Conservation (phyloP, 2,888 invertebrate species). For the Sceliomorpha sp. region DNA sequence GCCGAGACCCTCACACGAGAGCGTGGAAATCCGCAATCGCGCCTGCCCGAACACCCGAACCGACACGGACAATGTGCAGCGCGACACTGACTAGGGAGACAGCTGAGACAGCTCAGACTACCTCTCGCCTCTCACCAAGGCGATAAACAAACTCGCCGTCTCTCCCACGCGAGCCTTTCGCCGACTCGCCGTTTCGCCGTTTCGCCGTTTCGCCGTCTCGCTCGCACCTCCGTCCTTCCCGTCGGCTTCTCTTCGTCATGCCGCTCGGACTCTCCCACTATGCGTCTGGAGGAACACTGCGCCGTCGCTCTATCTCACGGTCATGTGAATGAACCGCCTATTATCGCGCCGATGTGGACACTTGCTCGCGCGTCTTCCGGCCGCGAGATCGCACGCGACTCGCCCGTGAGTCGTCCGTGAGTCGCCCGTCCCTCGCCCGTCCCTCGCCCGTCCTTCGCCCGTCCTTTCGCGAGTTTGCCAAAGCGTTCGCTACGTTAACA, state of each 20-base stretch:
- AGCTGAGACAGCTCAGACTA: no score
- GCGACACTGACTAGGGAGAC: conserved; percentile 71
- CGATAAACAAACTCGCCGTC: conserved; percentile 78
- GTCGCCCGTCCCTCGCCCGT: not conserved
- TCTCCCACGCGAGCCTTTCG: conserved; percentile 65
- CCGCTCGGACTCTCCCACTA: not conserved
- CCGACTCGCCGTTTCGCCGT: conserved; percentile 26
- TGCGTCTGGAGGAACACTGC: conserved; percentile 4
- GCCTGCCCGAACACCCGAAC: conserved; percentile 59
- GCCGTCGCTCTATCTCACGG: conserved; percentile 45
- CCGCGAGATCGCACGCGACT: conserved; percentile 1
- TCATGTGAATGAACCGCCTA: conserved; percentile 43
- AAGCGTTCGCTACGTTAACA: not conserved
- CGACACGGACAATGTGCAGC: conserved; percentile 69
- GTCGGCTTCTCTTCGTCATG: conserved; percentile 9
- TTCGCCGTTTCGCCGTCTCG: conserved; percentile 23
- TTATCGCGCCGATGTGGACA: conserved; percentile 39
- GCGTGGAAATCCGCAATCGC: conserved; percentile 8
- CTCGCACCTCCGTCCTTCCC: no score
- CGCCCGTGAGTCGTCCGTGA: not conserved
- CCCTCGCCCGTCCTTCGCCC: not conserved
- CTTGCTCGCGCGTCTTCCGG: conserved; percentile 8
- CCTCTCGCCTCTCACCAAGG: conserved; percentile 68
- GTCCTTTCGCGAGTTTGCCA: no score
- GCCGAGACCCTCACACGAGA: conserved; percentile 9